Conservation (phyloP, 2,797 vertebrate genomes). For the Dicrostonyx torquatus region DNA sequence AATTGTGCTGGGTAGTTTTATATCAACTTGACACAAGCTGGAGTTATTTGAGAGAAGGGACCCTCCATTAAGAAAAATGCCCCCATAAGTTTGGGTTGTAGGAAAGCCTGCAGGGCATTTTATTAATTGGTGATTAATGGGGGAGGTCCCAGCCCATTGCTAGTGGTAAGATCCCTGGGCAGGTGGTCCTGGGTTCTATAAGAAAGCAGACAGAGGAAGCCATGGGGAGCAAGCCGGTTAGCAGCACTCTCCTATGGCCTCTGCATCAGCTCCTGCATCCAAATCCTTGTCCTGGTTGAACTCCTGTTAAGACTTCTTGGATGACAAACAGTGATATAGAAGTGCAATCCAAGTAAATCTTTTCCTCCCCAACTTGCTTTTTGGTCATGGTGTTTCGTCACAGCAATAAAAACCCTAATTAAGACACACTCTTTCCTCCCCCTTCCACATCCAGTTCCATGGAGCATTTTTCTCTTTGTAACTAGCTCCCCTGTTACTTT, state of each 20-base stretch:
- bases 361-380: background rate
- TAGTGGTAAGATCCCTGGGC: too few species aligned
- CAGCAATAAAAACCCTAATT: background rate
- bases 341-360: background rate
- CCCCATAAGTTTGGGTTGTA: background rate
- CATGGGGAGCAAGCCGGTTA: background rate
- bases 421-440: background rate
- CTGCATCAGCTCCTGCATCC: background rate
- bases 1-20: background rate
- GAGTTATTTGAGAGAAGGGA: background rate
- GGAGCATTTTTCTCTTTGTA: background rate
- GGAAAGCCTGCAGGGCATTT: background rate
- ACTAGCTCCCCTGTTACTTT: background rate
- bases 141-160: too few species aligned
- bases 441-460: rapidly evolving
- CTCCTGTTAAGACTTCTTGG: too few species aligned
- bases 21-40: background rate
- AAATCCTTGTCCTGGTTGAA: background rate
- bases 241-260: background rate
- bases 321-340: background rate
- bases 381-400: background rate
- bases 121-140: background rate
- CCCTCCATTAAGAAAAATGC: background rate
- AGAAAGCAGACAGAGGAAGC: background rate
- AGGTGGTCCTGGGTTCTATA: background rate